Percentiles rank a stretch among this genome's conserved stretches.
phyloP scores from a whole-genome alignment of 1,140 invertebrate species.

The Drosophila guanche region DNA sequence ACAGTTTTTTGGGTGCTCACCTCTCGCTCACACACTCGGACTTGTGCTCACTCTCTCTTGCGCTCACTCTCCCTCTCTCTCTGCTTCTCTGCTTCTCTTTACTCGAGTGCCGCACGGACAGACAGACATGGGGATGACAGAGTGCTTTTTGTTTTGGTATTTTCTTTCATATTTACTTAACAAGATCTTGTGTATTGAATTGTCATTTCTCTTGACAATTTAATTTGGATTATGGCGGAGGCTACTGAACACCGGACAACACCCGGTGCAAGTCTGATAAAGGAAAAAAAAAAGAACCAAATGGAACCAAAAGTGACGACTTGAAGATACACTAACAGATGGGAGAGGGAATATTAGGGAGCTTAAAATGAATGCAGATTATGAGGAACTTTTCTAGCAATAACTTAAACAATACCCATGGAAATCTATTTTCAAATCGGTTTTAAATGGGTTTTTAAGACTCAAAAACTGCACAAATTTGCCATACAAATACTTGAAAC shows the following conservation, averaged over 20 bases:
- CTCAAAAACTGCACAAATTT: too few species aligned
- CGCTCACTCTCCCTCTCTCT: background rate
- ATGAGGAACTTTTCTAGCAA: too few species aligned
- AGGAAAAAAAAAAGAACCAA: too few species aligned
- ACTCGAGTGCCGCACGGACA: constrained; percentile 13
- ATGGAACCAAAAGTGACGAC: too few species aligned
- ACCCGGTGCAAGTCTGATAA: constrained; percentile 22
- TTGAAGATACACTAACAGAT: too few species aligned
- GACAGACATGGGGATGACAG: constrained; percentile 52
- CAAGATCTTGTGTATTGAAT: constrained; percentile 78
- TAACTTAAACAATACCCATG: too few species aligned
- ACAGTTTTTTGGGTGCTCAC: constrained; percentile 55
- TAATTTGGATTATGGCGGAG: constrained; percentile 77
- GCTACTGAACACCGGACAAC: constrained; percentile 58
- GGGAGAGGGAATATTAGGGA: too few species aligned
- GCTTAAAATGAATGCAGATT: too few species aligned
- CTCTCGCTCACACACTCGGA: background rate
- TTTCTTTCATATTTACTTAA: constrained; percentile 72
- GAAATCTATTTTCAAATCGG: too few species aligned
- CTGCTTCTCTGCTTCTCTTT: constrained; percentile 12
- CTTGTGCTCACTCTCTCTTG: background rate
- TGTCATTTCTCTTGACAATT: constrained; percentile 82
- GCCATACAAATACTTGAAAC: too few species aligned
- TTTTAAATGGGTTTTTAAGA: too few species aligned
- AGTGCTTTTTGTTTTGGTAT: constrained; percentile 72